Conservation (phyloP, 1,140 invertebrate genomes). For the Ceratina calcarata region DNA sequence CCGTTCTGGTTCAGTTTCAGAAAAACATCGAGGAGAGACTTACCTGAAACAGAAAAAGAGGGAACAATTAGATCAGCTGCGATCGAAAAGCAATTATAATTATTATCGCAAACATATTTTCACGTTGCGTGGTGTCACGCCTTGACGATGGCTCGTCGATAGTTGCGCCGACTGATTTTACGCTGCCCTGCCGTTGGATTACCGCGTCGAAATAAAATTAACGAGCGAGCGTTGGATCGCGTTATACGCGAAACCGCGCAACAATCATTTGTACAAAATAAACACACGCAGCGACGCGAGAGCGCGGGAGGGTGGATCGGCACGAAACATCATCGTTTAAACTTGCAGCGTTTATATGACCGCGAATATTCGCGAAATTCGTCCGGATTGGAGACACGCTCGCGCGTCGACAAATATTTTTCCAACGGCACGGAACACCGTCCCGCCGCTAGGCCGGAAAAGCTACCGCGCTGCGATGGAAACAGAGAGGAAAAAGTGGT, state of each 20-base stretch:
- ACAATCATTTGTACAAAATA: slow-evolving; percentile 35
- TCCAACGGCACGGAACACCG: not conserved
- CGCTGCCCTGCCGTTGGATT: not conserved
- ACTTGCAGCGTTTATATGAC: slow-evolving; percentile 37
- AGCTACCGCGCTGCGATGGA: too few species aligned
- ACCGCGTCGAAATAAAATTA: slow-evolving; percentile 34
- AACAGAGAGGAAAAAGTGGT: not conserved
- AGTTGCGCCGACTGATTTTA: not conserved
- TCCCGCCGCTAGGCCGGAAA: not conserved
- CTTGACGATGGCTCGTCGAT: slow-evolving; percentile 1
- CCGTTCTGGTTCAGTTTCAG: too few species aligned
- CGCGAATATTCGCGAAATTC: slow-evolving; percentile 46
- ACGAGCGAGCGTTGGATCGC: slow-evolving; percentile 18
- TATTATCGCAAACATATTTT: not conserved
- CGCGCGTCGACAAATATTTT: slow-evolving; percentile 45
- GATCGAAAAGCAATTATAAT: not conserved
- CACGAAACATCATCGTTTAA: slow-evolving; percentile 46
- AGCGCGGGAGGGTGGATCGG: not conserved
- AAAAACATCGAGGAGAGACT: not conserved
- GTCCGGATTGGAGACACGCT: slow-evolving; percentile 22
- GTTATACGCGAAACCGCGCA: slow-evolving; percentile 32
- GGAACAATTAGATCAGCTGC: not conserved
- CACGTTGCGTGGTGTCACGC: not conserved
- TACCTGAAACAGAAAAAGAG: slow-evolving; percentile 35
- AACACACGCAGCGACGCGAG: not conserved